These are phyloP conservation scores for Nannoperca australis DNA, from an alignment of 2,797 vertebrate genomes.

Conservation along the genomic window DNA sequence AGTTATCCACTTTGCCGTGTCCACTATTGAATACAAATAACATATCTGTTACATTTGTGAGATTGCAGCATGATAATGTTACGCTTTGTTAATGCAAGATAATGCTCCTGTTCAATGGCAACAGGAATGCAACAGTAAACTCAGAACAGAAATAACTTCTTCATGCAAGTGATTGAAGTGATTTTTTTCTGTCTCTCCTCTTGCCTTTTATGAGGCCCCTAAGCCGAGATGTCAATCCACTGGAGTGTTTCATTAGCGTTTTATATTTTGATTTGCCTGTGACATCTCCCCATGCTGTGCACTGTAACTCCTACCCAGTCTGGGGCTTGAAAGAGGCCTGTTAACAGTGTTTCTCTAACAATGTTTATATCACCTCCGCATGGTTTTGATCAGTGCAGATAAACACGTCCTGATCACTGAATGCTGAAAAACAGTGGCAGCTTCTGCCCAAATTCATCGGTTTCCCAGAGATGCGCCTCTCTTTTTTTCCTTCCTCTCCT, in stretches of 20 bases:
- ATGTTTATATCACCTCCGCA: conserved; percentile 80
- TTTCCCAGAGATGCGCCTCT: conserved; percentile 57
- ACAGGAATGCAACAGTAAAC: conserved; percentile 51
- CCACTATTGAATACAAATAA: conserved; percentile 50
- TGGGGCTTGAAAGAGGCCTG: conserved; percentile 72
- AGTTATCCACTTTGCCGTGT: conserved; percentile 55
- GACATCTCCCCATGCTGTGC: conserved; percentile 77
- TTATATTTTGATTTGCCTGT: conserved; percentile 77
- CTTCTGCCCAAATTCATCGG: conserved; percentile 55
- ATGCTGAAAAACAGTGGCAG: conserved; percentile 64
- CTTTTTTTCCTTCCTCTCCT: conserved; percentile 39
- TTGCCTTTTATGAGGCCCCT: conserved; percentile 70
- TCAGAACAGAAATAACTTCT: conserved; percentile 68
- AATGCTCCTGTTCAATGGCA: conserved; percentile 40
- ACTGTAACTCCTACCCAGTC: conserved; percentile 70
- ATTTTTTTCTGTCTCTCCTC: conserved; percentile 41
- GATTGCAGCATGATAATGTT: conserved; percentile 25
- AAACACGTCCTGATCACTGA: conserved; percentile 80
- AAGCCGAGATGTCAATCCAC: conserved; percentile 75
- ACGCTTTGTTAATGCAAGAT: conserved; percentile 35
- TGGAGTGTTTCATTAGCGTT: conserved; percentile 78
- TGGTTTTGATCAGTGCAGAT: conserved; percentile 79
- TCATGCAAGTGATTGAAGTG: conserved; percentile 72
- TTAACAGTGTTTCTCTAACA: conserved; percentile 79
- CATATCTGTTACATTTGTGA: conserved; percentile 34